These are phyloP conservation scores for Anoncus sp. DNA, from an alignment of 2,888 invertebrate genomes.

Conservation along the genomic window DNA sequence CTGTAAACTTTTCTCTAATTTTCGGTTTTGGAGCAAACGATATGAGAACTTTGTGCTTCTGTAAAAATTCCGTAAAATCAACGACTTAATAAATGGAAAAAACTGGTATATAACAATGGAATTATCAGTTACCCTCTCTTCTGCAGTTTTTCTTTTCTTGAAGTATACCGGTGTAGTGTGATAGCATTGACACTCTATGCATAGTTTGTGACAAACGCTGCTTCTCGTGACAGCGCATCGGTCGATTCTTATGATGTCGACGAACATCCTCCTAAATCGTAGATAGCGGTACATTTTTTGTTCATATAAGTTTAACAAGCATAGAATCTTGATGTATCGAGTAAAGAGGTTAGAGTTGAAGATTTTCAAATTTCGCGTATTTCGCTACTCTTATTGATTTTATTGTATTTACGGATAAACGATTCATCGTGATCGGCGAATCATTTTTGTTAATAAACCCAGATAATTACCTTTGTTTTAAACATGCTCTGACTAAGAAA, in stretches of 20 bases:
- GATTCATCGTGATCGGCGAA: neutral
- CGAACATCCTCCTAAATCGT: constrained; percentile 59
- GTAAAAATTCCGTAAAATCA: neutral
- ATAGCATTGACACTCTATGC: constrained; percentile 61
- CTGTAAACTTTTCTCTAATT: neutral
- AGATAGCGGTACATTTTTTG: constrained; percentile 2
- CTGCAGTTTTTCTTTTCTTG: neutral
- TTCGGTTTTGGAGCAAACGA: neutral
- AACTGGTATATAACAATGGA: neutral
- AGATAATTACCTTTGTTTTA: constrained; percentile 69
- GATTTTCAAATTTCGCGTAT: neutral
- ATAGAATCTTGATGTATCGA: neutral
- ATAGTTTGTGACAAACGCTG: constrained; percentile 31
- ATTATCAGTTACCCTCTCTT: neutral
- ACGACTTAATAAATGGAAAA: neutral
- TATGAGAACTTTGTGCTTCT: neutral
- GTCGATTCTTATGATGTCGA: constrained; percentile 58
- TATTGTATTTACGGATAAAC: neutral
- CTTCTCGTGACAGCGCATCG: constrained; percentile 42
- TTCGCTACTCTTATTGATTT: neutral
- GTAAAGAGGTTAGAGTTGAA: constrained; percentile 41
- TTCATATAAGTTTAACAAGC: constrained; percentile 29
- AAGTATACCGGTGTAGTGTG: neutral
- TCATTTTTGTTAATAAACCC: neutral
- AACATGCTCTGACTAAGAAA: constrained; percentile 67